Conservation (phyloP, 2,113 vertebrate genomes). For the Saccopteryx leptura region DNA sequence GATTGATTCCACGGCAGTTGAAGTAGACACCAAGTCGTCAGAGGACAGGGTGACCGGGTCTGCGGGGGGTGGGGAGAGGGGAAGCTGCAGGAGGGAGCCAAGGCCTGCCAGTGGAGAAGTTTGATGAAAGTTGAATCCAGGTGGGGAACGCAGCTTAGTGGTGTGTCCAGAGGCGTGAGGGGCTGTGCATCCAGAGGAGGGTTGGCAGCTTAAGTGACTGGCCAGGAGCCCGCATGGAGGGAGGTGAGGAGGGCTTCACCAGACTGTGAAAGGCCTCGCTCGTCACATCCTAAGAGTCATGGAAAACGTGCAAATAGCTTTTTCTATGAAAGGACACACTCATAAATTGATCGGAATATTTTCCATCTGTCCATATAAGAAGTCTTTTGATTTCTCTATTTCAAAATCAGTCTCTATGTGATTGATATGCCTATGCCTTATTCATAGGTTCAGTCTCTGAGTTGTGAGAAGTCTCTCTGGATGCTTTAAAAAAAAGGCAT, state of each 20-base stretch:
- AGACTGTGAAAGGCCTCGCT: background rate
- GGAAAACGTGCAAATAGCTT: background rate
- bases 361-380: background rate
- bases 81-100: background rate
- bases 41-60: background rate
- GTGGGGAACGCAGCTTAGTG: too few species aligned
- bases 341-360: background rate
- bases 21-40: background rate
- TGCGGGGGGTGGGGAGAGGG: background rate
- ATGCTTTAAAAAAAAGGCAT: background rate
- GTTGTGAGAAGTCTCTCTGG: background rate
- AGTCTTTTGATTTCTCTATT: background rate
- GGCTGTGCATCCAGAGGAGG: background rate
- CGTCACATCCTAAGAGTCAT: background rate
- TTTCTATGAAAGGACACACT: background rate
- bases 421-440: background rate
- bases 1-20: background rate
- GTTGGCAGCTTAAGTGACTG: fast-evolving
- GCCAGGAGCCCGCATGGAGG: fast-evolving
- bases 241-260: background rate
- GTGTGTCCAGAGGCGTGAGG: background rate
- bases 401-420: background rate
- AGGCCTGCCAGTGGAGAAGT: too few species aligned
- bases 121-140: background rate
- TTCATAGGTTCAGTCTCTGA: background rate